A percentile compares a stretch with the other conserved stretches of the same genome.
These are phyloP conservation scores for Zaprionus tsacasi DNA, from an alignment of 1,140 invertebrate species.

Conservation along the genomic window DNA sequence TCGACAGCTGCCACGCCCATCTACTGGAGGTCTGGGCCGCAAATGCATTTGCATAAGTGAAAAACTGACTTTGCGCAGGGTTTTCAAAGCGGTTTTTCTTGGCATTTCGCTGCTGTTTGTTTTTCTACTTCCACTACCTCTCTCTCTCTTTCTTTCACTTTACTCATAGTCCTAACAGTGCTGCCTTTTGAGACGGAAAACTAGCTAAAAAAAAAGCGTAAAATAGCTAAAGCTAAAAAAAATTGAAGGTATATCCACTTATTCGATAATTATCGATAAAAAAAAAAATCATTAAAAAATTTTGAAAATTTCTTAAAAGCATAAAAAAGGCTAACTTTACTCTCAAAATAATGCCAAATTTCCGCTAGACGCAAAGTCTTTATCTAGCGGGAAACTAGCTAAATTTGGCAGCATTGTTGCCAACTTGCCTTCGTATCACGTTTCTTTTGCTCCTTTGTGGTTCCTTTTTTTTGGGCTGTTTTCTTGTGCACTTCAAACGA, in stretches of 20 bases:
- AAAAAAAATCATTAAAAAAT: too few relatives aligned
- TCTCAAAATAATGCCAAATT: too few relatives aligned
- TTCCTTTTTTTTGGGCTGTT: conserved; percentile 10
- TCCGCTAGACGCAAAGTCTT: too few relatives aligned
- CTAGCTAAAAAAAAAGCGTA: too few relatives aligned
- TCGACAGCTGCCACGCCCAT: background rate
- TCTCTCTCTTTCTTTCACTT: background rate
- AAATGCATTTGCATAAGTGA: conserved; percentile 7
- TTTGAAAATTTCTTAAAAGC: too few relatives aligned
- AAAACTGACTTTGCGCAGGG: conserved; percentile 6
- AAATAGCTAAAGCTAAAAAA: too few relatives aligned
- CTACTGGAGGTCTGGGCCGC: background rate
- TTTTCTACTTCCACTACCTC: background rate
- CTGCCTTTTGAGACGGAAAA: too few relatives aligned
- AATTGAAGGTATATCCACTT: too few relatives aligned
- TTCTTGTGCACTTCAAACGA: conserved; percentile 38
- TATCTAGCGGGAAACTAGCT: too few relatives aligned
- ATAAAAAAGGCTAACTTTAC: too few relatives aligned
- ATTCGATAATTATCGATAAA: too few relatives aligned
- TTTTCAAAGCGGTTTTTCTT: background rate
- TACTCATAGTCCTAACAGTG: background rate
- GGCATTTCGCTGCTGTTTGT: conserved; percentile 4
- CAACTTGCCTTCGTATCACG: conserved; percentile 4
- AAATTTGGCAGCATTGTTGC: too few relatives aligned
- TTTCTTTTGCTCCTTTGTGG: conserved; percentile 18